Conservation (phyloP, 1,140 invertebrate species). For the Zeugodacus cucurbitae region DNA sequence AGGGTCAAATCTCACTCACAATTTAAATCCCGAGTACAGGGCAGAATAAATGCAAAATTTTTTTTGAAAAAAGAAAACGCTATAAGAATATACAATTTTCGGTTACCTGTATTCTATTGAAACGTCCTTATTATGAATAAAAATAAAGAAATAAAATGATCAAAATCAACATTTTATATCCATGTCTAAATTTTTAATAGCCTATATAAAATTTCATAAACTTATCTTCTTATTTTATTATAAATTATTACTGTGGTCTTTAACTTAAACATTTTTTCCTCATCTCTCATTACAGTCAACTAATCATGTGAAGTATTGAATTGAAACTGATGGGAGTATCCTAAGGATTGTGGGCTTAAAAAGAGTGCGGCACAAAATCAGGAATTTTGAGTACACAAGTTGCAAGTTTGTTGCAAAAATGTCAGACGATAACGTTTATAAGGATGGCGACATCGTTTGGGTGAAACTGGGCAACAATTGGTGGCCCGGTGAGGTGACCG, state of each 20-base stretch:
- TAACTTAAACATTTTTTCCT: neutral
- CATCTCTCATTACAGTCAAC: neutral
- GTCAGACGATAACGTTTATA: constrained; percentile 76
- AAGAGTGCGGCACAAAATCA: neutral
- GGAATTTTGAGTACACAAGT: constrained; percentile 8
- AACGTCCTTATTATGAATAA: no score
- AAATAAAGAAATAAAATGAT: no score
- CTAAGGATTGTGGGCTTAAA: neutral
- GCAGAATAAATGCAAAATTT: no score
- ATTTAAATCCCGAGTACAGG: no score
- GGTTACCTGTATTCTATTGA: no score
- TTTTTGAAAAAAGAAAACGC: no score
- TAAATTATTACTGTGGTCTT: neutral
- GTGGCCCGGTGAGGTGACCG: constrained; percentile 82
- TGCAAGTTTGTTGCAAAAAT: constrained; percentile 60
- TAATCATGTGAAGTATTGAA: constrained; percentile 17
- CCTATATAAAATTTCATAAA: neutral
- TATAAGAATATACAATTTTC: no score
- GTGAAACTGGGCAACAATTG: constrained; percentile 80
- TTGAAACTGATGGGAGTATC: neutral
- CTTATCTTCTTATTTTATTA: neutral
- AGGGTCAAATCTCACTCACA: no score
- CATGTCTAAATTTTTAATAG: no score
- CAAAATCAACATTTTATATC: no score
- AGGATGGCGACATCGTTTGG: constrained; percentile 82